phyloP scores from a whole-genome alignment of 2,797 vertebrate genomes.

The Apodemus agrarius region DNA sequence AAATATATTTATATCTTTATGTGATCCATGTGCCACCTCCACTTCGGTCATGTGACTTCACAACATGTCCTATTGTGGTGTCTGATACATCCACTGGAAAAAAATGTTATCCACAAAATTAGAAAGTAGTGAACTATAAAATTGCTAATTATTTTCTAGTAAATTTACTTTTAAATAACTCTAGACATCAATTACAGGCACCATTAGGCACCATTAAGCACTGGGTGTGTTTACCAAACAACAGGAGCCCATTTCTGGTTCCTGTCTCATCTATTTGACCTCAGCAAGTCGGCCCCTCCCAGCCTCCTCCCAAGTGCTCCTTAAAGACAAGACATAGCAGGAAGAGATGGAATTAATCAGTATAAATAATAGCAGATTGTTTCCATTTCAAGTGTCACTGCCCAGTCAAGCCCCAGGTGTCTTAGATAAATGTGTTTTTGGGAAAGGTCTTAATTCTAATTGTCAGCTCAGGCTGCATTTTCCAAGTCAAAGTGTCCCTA shows the following conservation, averaged over 20 bases:
- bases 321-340: neutral
- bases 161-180: constrained; percentile 92
- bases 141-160: constrained; percentile 93
- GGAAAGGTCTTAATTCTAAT: constrained; percentile 21
- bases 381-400: neutral
- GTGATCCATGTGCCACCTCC: constrained; percentile 38
- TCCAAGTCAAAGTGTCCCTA: neutral
- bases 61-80: constrained; percentile 72
- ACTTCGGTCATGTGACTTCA: constrained; percentile 68
- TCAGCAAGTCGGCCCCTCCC: neutral
- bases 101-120: constrained; percentile 87
- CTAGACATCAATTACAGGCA: constrained; percentile 91
- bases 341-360: constrained; percentile 5
- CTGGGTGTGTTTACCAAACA: constrained; percentile 87
- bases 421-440: neutral
- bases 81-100: constrained; percentile 75
- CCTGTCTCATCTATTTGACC: constrained; percentile 63
- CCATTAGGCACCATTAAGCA: constrained; percentile 88
- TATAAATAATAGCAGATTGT: neutral
- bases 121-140: constrained; percentile 91
- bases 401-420: neutral
- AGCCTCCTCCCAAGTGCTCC: neutral
- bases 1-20: constrained; percentile 51
- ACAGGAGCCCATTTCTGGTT: constrained; percentile 75
- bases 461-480: neutral